Base-by-base conservation (phyloP, 1,140 invertebrate genomes). In the Drosophila sp. region DNA sequence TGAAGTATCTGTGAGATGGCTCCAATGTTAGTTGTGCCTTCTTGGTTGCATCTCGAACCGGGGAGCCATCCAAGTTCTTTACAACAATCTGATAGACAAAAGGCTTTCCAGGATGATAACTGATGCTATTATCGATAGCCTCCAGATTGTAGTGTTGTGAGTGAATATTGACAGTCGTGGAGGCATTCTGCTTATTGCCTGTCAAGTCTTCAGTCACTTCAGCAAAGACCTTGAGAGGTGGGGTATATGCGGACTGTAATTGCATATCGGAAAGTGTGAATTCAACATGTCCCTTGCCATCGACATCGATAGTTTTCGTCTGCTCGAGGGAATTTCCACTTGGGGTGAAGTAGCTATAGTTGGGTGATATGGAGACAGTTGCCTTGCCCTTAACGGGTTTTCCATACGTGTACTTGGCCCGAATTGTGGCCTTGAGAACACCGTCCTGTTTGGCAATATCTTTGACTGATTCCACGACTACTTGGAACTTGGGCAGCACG, bases 401-500 rank as follows among this genome's bases (percentile, higher is more conserved):
- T 2, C 96, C 96, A 91, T 97, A 91, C 0, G 91, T 92, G 40
- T 92, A 92, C 48, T 96, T 97, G 7, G 97, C 96, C 40, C 95
- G 94, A 8, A 99, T 94, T 18, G 95, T 96, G 6, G 95, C 95
- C 9, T 93, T 94, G 27, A 98, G 94, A 48, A 95, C 94, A 18
- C 95, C 95, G 59, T 97, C 95, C 61, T 95, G 95, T 84, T 97
- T 96, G 1, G 96, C 95, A 0, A 96, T 93, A 92, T 97, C 97
- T 66, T 96, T 94, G 1, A 97, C 95, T 0, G 97, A 94, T 51
- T 96, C 94, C 18, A 98, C 94, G 0, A 94, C 94, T 13, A 99
- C 96, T 90, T 98, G 95, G 92, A 98, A 99, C 80, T 98, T 98
- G 0, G 98, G 98, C 32, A 98, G 92, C 25, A 99, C 95, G 91